Evolutionary conservation across 2,888 invertebrate species (phyloP), one percentile per base, ranked within the genome.

Genomic region (Gymnoscelis rufifasciata): DNA sequence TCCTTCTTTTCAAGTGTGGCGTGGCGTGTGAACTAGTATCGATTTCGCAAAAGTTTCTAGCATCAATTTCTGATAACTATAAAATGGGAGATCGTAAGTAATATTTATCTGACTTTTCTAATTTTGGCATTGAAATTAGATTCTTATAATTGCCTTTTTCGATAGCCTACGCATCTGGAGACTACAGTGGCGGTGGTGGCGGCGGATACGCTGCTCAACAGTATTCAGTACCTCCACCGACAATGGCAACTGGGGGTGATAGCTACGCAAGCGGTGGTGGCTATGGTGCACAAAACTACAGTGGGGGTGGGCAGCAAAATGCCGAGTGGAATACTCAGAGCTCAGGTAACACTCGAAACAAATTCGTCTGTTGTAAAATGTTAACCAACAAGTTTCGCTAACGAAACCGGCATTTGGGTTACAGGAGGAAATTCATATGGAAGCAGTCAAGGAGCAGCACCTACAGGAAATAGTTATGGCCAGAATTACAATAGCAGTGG

Each of bases 221-320:
- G 68, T 83, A 89, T 74, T 78, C 88, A 42, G 76, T 88, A 67
- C 82, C 89, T 56, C 82, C 88, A 43, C 82, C 89, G 36, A 61
- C 83, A 38, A 70, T 83, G 64, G 66, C 75, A 54, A 73, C 83
- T 38, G 73, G 80, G 37, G 73, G 80, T 38, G 88, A 83, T 52
- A 88, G 71, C 56, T 83, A 64, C 63, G 78, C 78, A 59, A 71
- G 71, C 35, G 19, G 74, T 38, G 64, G 69, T 12, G 86, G 82
- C 56, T 74, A 71, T 52, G 36, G 42, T 36, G 42, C 42, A 5
- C 83, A 76, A 68, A 71, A 69, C 57, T 86, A 83, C 53, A 58
- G 70, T 50, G 71, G 62, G n/a, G 58, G 70, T 50, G 71, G 62
- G n/a, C 76, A 78, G n/a, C 76, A 77, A 57, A 70, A 65, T 52